Percentiles rank a stretch among this genome's conserved stretches.
Conservation (phyloP, 1,140 invertebrate species). For the Plutomurus gul region DNA sequence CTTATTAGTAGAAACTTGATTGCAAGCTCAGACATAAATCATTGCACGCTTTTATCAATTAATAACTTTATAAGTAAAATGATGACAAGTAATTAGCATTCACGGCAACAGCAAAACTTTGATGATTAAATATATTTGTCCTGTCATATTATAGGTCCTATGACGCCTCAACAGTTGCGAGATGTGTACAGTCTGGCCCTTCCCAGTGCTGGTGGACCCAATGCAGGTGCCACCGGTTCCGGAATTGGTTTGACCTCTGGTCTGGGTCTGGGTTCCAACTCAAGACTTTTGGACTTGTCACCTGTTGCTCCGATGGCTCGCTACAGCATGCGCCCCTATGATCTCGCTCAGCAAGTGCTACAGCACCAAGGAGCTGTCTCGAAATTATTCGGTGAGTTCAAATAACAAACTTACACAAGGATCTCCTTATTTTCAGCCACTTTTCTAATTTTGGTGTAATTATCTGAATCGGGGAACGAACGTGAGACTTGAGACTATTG, state of each 20-base stretch:
- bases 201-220: background rate
- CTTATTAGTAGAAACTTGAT: too few species aligned
- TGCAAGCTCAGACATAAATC: too few species aligned
- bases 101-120: background rate
- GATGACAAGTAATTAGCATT: background rate
- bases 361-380: slow-evolving; percentile 89
- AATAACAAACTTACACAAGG: background rate
- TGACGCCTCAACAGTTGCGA: slow-evolving; percentile 51
- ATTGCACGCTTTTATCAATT: too few species aligned
- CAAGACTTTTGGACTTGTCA: slow-evolving; percentile 77
- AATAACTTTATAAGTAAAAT: too few species aligned
- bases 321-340: slow-evolving; percentile 81
- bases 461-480: too few species aligned
- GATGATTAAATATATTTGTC: background rate
- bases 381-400: slow-evolving; percentile 78
- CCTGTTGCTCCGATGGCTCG: slow-evolving; percentile 57
- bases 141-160: slow-evolving; percentile 33
- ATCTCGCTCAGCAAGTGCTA: slow-evolving; percentile 83
- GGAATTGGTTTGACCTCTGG: slow-evolving; percentile 58
- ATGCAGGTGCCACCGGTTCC: slow-evolving; percentile 65
- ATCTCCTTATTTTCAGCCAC: background rate
- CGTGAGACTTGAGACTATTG: slow-evolving; percentile 43
- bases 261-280: slow-evolving; percentile 68
- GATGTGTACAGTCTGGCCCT: slow-evolving; percentile 47
- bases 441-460: background rate